Base-by-base conservation (phyloP, 2,113 vertebrate genomes). In the Bufo bufo region DNA sequence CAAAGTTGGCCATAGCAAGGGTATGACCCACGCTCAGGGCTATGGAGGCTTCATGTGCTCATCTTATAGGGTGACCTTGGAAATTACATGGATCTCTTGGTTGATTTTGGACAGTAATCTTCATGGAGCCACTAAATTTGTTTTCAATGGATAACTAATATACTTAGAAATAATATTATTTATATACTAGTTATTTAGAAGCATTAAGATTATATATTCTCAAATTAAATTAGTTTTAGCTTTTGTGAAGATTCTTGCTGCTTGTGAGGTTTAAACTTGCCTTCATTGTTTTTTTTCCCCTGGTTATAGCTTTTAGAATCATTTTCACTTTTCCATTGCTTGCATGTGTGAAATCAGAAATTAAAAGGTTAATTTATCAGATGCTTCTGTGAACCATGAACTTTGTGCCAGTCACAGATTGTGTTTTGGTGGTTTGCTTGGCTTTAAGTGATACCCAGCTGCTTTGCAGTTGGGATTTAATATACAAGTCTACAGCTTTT, bases 391-490 rank as follows among this genome's bases (percentile, higher is more conserved):
- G 45, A 75, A 75, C 47, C 47, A 49, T 75, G 72, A 11, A 19
- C 72, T 47, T 47, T 49, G 17, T 75, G 72, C 72, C 72, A 75
- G 45, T 50, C 72, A 75, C 72, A 75, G 72, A 75, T 75, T 75
- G 72, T 75, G 72, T 75, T 75, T 75, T 75, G 72, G 50, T 75
- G 8, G 45, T 50, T 49, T 75, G 72, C 72, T 75, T 75, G 72
- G 72, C 47, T 75, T 45, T 16, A 50, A 45, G 50, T 19, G 72
- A 50, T 50, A 75, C 72, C 72, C 72, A 75, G 72, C 72, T 75
- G 72, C 72, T 50, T 75, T 50, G 72, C 47, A 49, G 47, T 75
- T 50, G 72, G 72, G 72, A 75, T 75, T 75, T 50, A 75, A 11
- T 75, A 50, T 47, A 50, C 72, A 75, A 50, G 50, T 50, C 17